Conservation (phyloP, 2,888 invertebrate species). For the Teleiodes luculella region DNA sequence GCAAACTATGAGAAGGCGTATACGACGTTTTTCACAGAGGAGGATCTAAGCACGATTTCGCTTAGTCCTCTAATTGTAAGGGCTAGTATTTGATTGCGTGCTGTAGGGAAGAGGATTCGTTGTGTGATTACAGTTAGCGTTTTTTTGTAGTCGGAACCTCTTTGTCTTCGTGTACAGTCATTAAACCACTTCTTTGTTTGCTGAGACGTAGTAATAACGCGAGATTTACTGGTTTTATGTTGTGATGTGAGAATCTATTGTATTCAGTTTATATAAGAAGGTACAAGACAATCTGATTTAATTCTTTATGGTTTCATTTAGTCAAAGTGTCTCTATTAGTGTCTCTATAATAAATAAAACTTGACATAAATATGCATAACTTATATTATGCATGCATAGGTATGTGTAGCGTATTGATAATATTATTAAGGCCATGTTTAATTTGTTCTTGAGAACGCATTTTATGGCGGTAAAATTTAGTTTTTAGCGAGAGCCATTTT, state of each 20-base stretch:
- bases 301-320: too few species aligned
- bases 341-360: too few species aligned
- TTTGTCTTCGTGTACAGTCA: slow-evolving; percentile 27
- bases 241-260: slow-evolving; percentile 6
- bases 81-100: slow-evolving; percentile 48
- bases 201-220: neutral
- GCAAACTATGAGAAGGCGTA: slow-evolving; percentile 15
- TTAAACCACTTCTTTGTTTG: slow-evolving; percentile 21
- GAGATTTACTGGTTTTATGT: slow-evolving; percentile 29
- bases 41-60: slow-evolving; percentile 46
- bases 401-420: too few species aligned
- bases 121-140: slow-evolving; percentile 33
- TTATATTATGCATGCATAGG: too few species aligned
- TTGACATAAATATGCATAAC: too few species aligned
- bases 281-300: too few species aligned
- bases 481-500: too few species aligned
- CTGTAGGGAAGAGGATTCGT: slow-evolving; percentile 27
- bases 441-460: too few species aligned
- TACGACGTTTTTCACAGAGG: slow-evolving; percentile 32
- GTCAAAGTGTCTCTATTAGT: too few species aligned
- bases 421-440: too few species aligned
- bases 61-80: slow-evolving; percentile 46
- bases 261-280: slow-evolving; percentile 3
- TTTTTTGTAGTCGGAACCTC: slow-evolving; percentile 30
- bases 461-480: too few species aligned